phyloP scores from a whole-genome alignment of 1,140 invertebrate genomes.

The Chironomus tepperi region DNA sequence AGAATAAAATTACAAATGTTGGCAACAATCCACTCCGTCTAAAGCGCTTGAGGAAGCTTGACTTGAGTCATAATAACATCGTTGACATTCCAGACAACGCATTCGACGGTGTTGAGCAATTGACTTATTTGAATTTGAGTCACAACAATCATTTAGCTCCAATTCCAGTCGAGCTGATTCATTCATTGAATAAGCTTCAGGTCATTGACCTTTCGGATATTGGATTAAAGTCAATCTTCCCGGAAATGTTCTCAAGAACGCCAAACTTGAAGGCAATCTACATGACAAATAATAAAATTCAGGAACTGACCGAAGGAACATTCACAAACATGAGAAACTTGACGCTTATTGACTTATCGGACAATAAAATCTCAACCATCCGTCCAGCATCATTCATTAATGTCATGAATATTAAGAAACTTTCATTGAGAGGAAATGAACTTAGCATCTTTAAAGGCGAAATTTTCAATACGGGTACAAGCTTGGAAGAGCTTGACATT shows the following conservation, averaged over 20 bases:
- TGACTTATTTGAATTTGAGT: conserved; percentile 70
- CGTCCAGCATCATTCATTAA: conserved; percentile 56
- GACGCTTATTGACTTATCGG: conserved; percentile 59
- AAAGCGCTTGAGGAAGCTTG: conserved; percentile 55
- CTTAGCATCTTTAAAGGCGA: conserved; percentile 69
- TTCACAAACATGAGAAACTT: conserved; percentile 66
- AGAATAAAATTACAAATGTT: conserved; percentile 62
- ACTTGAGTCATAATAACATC: conserved; percentile 70
- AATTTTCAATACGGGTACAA: conserved; percentile 62
- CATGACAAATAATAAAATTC: conserved; percentile 56
- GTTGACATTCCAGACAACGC: conserved; percentile 56
- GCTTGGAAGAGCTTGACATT: conserved; percentile 62
- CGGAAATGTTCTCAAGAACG: conserved; percentile 60
- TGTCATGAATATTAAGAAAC: conserved; percentile 55
- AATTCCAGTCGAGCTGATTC: conserved; percentile 48
- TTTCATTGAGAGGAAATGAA: conserved; percentile 61
- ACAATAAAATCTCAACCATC: conserved; percentile 69
- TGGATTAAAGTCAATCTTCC: conserved; percentile 57
- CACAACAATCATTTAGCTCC: conserved; percentile 59
- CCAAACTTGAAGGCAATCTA: conserved; percentile 54
- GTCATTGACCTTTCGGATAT: conserved; percentile 65
- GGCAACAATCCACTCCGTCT: conserved; percentile 55
- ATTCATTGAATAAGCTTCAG: conserved; percentile 50
- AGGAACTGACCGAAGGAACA: conserved; percentile 59
- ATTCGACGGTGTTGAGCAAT: conserved; percentile 56